Evolutionary conservation across 2,113 vertebrate genomes (phyloP).

Genomic region (Paraplagusia blochii): DNA sequence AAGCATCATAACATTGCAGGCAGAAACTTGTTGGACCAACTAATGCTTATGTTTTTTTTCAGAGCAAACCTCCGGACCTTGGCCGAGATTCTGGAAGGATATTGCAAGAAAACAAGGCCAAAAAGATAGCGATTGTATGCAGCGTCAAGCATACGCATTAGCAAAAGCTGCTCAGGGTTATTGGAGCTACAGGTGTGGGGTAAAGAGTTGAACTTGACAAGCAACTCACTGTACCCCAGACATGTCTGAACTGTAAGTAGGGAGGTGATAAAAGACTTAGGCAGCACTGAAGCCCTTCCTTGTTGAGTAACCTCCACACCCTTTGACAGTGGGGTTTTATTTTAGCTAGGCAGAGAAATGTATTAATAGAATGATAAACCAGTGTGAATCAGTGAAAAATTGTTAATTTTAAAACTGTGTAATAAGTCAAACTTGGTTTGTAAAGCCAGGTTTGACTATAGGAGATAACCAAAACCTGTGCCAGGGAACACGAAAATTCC

Average conservation of each 20-base stretch:
- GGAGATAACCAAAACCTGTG: constrained; percentile 15
- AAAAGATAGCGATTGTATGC: constrained; percentile 20
- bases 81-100: constrained; percentile 41
- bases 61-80: constrained; percentile 36
- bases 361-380: constrained; percentile 38
- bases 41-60: constrained; percentile 40
- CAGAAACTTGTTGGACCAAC: constrained; percentile 20
- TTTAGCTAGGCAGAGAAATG: constrained; percentile 29
- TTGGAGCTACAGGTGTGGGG: constrained; percentile 33
- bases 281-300: constrained; percentile 22
- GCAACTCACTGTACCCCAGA: constrained; percentile 11
- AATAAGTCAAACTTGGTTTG: constrained; percentile 4
- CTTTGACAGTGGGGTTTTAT: constrained; percentile 35
- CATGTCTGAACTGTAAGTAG: constrained; percentile 49
- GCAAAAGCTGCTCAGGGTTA: neutral
- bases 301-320: constrained; percentile 56
- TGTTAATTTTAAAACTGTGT: constrained; percentile 35
- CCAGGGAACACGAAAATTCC: constrained; percentile 13
- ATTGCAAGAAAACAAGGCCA: constrained; percentile 33
- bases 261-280: constrained; percentile 39
- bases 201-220: constrained; percentile 10
- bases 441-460: constrained; percentile 5
- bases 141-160: constrained; percentile 5
- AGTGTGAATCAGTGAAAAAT: constrained; percentile 42
- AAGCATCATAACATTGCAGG: constrained; percentile 15